A percentile compares a stretch with the other conserved stretches of the same genome.
Evolutionary conservation across 2,113 vertebrate species (phyloP).

Genomic region (Holacanthus passer): DNA sequence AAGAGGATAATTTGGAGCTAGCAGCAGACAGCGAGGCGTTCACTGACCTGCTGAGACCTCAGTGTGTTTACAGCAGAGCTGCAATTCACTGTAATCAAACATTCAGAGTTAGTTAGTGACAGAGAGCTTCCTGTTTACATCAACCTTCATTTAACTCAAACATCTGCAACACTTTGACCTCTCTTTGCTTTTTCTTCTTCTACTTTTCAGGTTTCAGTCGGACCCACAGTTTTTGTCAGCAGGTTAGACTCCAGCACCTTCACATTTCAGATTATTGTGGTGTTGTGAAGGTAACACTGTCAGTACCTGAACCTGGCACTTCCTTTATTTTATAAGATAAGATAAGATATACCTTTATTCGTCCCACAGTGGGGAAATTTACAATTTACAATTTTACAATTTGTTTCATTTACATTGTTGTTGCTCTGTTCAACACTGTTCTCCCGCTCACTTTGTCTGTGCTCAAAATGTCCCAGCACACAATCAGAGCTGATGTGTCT

Average conservation of each 20-base stretch:
- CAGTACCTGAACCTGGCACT: too few species aligned
- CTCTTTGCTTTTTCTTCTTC: not conserved
- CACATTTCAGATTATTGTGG: not conserved
- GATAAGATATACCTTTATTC: too few species aligned
- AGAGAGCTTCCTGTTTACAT: constrained; percentile 63
- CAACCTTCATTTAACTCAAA: constrained; percentile 36
- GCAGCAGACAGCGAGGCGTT: constrained; percentile 9
- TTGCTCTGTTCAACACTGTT: not conserved
- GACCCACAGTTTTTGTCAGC: constrained; percentile 23
- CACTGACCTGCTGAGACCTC: constrained; percentile 20
- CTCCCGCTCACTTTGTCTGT: too few species aligned
- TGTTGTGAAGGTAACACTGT: constrained; percentile 6
- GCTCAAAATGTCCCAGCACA: not conserved
- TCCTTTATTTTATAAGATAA: too few species aligned
- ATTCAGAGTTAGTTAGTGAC: not conserved
- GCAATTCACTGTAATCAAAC: constrained; percentile 46
- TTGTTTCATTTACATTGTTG: not conserved
- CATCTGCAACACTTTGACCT: constrained; percentile 29
- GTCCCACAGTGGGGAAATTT: too few species aligned
- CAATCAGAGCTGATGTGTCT: not conserved
- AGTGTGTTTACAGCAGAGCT: constrained; percentile 30
- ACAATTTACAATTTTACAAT: too few species aligned
- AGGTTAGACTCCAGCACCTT: not conserved
- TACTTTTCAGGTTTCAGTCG: not conserved
- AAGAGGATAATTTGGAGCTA: not conserved